A percentile compares a stretch with the other conserved stretches of the same genome.
phyloP scores from a whole-genome alignment of 2,797 vertebrate species.

The Gymnodraco acuticeps region DNA sequence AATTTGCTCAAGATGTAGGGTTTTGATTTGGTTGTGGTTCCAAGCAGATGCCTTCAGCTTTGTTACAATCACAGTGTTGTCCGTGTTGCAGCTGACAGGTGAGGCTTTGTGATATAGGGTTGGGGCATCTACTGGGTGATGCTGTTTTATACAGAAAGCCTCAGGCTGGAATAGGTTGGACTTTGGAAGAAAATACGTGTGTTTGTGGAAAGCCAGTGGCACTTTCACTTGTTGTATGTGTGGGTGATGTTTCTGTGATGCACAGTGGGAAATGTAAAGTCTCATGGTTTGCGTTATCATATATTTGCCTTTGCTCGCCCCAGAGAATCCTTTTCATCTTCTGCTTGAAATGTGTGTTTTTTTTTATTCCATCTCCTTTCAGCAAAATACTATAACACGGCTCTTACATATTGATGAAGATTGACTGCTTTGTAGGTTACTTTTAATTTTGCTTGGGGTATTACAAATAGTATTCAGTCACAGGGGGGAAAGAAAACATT shows the following conservation, averaged over 20 bases:
- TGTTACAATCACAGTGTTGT: not conserved
- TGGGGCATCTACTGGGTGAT: not conserved
- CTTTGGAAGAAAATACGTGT: not conserved
- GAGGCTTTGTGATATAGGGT: constrained; percentile 8
- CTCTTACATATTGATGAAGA: no score
- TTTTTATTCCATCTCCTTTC: not conserved
- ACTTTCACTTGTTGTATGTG: constrained; percentile 1
- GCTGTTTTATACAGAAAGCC: constrained; percentile 7
- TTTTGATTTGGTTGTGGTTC: not conserved
- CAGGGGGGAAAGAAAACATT: no score
- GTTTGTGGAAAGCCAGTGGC: constrained; percentile 10
- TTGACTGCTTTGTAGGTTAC: no score
- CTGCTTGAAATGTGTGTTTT: constrained; percentile 1
- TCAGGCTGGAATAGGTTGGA: constrained; percentile 5
- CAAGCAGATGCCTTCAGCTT: constrained; percentile 7
- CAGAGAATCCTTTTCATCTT: constrained; percentile 3
- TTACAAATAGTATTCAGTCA: no score
- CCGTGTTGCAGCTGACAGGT: constrained; percentile 6
- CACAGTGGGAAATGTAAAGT: not conserved
- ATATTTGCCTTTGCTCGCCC: not conserved
- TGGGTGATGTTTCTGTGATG: constrained; percentile 5
- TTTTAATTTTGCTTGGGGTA: no score
- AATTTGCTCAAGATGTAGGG: not conserved
- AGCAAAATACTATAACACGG: no score
- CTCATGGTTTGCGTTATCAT: constrained; percentile 1